Conservation (phyloP, 2,888 invertebrate species). For the Atethmia centrago region DNA sequence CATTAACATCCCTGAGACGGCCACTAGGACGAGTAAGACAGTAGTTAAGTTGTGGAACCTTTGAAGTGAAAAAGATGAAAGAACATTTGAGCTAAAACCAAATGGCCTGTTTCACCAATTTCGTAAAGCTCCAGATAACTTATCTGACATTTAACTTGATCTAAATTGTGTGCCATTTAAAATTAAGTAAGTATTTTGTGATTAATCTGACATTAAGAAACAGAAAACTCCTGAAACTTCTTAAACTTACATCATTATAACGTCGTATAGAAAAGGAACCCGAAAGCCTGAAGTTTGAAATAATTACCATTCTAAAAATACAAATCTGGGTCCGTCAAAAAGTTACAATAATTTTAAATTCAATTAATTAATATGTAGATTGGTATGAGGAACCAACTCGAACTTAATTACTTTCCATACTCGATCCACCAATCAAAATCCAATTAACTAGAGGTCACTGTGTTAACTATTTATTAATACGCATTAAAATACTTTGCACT, state of each 20-base stretch:
- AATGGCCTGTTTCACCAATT: too few species aligned
- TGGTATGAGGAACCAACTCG: constrained; percentile 30
- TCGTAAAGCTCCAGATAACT: too few species aligned
- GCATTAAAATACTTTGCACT: constrained; percentile 22
- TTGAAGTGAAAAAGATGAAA: too few species aligned
- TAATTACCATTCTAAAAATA: neutral
- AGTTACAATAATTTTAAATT: neutral
- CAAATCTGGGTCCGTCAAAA: neutral
- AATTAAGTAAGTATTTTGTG: too few species aligned
- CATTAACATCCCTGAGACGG: constrained; percentile 65
- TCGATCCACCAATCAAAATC: constrained; percentile 31
- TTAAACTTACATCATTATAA: neutral
- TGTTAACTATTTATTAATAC: constrained; percentile 43
- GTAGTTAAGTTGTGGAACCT: constrained; percentile 19
- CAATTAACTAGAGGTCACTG: constrained; percentile 47
- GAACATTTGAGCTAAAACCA: too few species aligned
- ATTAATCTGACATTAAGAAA: too few species aligned
- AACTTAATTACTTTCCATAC: constrained; percentile 4
- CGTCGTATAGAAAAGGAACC: too few species aligned
- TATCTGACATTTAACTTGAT: too few species aligned
- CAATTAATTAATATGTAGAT: neutral
- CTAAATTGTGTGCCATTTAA: too few species aligned
- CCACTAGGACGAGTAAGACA: constrained; percentile 11
- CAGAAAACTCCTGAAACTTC: neutral
- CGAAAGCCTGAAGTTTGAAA: neutral